A percentile compares a stretch with the other conserved stretches of the same genome.
Conservation (phyloP, 2,113 vertebrate genomes). For the Mirounga angustirostris region DNA sequence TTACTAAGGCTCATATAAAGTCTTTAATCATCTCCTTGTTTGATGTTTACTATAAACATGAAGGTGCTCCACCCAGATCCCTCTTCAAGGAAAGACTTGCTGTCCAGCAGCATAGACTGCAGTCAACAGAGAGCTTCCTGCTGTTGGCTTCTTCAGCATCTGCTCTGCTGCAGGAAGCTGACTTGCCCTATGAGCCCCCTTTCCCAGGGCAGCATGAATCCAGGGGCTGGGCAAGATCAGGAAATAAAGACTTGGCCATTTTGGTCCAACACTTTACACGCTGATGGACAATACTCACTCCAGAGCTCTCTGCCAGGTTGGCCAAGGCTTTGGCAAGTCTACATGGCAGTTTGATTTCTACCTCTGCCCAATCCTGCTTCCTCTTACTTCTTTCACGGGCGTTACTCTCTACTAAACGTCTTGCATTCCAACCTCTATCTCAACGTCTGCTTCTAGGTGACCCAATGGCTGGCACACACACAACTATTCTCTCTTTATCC, state of each 20-base stretch:
- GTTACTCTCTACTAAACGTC: neutral
- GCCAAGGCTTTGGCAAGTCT: neutral
- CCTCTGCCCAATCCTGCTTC: neutral
- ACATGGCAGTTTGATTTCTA: neutral
- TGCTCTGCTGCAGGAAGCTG: neutral
- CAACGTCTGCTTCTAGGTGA: neutral
- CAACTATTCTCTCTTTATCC: neutral
- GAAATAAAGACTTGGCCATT: neutral
- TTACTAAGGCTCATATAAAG: neutral
- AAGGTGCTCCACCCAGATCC: neutral
- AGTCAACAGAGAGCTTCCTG: neutral
- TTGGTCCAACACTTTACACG: fast-evolving
- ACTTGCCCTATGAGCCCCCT: neutral
- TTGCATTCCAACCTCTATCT: neutral
- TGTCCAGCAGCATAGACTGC: neutral
- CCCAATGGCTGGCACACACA: neutral
- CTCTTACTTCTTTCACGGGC: neutral
- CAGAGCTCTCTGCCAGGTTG: neutral
- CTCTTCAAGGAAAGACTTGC: neutral
- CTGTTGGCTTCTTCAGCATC: neutral
- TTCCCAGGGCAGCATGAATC: neutral
- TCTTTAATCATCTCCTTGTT: neutral
- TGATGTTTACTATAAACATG: neutral
- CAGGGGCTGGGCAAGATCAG: neutral
- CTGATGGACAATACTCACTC: neutral